Evolutionary conservation across 37 sponge, comb jelly and placozoan species (phyloP).

Genomic region (Geodia barretti): DNA sequence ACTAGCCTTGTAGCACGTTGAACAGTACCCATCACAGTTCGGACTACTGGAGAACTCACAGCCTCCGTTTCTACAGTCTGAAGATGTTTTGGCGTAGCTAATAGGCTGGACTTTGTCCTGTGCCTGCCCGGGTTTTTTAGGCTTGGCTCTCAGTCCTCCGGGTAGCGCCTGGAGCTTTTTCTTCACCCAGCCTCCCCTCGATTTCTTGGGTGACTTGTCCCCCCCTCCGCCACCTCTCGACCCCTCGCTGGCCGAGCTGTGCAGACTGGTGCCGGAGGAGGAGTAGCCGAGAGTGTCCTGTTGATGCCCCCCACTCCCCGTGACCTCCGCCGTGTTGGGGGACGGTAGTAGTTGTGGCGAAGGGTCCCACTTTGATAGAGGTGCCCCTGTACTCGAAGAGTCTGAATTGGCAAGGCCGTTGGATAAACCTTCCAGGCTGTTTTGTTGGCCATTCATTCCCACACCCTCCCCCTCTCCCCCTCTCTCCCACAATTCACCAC

Average conservation of each 20-base stretch:
- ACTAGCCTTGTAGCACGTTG: slow-evolving; percentile 30
- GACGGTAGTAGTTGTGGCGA: too few species aligned
- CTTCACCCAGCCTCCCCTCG: background rate
- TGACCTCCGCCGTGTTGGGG: background rate
- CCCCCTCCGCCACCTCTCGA: background rate
- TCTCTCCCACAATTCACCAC: background rate
- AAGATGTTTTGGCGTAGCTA: too few species aligned
- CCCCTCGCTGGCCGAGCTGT: background rate
- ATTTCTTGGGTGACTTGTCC: background rate
- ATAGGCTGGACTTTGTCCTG: slow-evolving; percentile 58
- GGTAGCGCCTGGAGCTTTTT: background rate
- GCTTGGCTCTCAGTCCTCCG: background rate
- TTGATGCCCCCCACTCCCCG: too few species aligned
- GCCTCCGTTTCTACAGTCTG: slow-evolving; percentile 20
- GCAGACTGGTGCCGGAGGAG: background rate
- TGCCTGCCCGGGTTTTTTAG: slow-evolving; percentile 23
- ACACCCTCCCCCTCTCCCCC: background rate
- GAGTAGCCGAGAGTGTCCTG: background rate
- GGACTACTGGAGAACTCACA: slow-evolving; percentile 59
- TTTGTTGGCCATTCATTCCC: background rate
- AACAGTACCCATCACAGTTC: slow-evolving; percentile 48
- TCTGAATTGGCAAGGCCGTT: background rate
- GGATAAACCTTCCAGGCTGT: background rate
- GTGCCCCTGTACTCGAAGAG: background rate
- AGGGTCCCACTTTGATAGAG: too few species aligned